Percentiles rank a stretch among this genome's conserved stretches.
Conservation (phyloP, 2,888 invertebrate species). For the Carpatolechia fugitivella region DNA sequence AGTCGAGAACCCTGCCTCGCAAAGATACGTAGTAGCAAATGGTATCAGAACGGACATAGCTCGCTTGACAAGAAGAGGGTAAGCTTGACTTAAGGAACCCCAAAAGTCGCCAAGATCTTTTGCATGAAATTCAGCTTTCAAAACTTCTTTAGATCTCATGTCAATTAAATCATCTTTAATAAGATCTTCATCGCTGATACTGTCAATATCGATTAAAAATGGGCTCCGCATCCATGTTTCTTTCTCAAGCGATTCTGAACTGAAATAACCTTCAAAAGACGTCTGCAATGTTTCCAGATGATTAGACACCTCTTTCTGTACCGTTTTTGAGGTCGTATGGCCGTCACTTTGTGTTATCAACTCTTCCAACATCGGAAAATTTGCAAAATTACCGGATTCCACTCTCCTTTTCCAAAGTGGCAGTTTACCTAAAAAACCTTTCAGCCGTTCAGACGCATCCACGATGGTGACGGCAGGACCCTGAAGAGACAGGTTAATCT, state of each 20-base stretch:
- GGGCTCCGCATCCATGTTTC: conserved; percentile 21
- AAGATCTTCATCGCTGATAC: conserved; percentile 18
- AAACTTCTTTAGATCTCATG: conserved; percentile 16
- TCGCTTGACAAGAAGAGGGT: conserved; percentile 21
- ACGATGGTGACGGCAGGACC: conserved; percentile 11
- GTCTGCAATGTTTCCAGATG: conserved; percentile 20
- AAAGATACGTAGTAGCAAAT: conserved; percentile 25
- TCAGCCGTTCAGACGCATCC: conserved; percentile 11
- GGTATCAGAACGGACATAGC: conserved; percentile 23
- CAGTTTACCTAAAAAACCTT: conserved; percentile 11
- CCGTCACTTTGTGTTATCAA: conserved; percentile 8
- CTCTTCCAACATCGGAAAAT: conserved; percentile 14
- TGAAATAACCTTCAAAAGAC: conserved; percentile 20
- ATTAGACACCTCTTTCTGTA: conserved; percentile 13
- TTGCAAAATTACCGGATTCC: conserved; percentile 11
- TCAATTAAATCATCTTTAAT: conserved; percentile 17
- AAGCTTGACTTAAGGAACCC: conserved; percentile 21
- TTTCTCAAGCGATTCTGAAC: conserved; percentile 16
- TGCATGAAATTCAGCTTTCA: conserved; percentile 12
- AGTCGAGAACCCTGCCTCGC: conserved; percentile 22
- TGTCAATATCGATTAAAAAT: conserved; percentile 18
- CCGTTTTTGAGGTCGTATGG: conserved; percentile 6
- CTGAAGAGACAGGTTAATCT: conserved; percentile 18
- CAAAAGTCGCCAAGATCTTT: conserved; percentile 14
- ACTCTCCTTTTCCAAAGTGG: conserved; percentile 14